These are phyloP conservation scores for Recurvirostra avosetta DNA, from an alignment of 2,113 vertebrate species.

Conservation along the genomic window DNA sequence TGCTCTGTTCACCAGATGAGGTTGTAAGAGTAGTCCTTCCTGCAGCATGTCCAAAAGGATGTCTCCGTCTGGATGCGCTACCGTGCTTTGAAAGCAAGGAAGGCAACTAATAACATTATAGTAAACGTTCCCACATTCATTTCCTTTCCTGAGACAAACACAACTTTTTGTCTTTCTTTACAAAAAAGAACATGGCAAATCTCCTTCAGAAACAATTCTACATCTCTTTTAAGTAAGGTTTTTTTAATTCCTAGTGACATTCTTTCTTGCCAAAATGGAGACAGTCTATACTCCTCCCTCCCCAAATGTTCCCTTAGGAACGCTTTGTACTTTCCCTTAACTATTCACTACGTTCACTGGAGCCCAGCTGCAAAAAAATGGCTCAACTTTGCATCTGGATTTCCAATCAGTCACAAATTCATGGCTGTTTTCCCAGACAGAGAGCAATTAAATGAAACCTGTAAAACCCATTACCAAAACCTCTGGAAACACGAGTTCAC, in stretches of 20 bases:
- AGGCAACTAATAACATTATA: not conserved
- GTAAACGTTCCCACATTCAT: not conserved
- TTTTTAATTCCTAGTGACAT: not conserved
- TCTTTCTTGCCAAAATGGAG: not conserved
- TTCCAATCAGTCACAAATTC: constrained; percentile 6
- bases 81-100: not conserved
- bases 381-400: constrained; percentile 4
- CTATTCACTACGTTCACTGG: not conserved
- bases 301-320: not conserved
- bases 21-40: not conserved
- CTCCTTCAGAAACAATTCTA: not conserved
- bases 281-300: not conserved
- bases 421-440: constrained; percentile 35
- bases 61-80: not conserved
- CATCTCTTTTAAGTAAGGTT: not conserved
- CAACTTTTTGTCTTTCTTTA: not conserved
- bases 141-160: not conserved
- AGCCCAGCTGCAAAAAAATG: constrained; percentile 19
- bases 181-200: not conserved
- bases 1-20: not conserved
- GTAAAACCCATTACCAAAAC: constrained; percentile 24
- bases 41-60: not conserved
- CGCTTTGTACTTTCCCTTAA: constrained; percentile 7
- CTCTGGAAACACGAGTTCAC: not conserved
- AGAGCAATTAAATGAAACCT: not conserved